Conservation (phyloP, 2,888 invertebrate genomes). For the Pterobdella sp. region DNA sequence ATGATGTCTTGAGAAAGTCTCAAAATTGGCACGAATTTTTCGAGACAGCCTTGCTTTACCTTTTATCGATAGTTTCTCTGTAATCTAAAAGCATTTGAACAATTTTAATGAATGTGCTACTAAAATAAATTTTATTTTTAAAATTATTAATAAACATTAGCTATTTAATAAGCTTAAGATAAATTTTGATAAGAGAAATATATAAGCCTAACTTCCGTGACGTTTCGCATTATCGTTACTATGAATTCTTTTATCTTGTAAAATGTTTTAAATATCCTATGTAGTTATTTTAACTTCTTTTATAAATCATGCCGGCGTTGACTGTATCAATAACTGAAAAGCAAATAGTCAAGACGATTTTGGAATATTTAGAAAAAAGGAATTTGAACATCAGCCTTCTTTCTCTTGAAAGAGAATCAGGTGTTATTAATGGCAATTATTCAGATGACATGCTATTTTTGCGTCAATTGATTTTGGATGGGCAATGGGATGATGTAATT, state of each 20-base stretch:
- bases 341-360: conserved; percentile 56
- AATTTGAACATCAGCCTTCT: conserved; percentile 80
- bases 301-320: conserved; percentile 44
- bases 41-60: too few relatives aligned
- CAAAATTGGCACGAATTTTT: too few relatives aligned
- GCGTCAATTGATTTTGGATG: conserved; percentile 85
- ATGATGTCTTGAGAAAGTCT: too few relatives aligned
- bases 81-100: too few relatives aligned
- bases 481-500: conserved; percentile 93
- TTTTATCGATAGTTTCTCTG: too few relatives aligned
- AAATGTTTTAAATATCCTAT: not conserved
- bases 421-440: conserved; percentile 62
- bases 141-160: too few relatives aligned
- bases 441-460: conserved; percentile 89
- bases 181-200: not conserved
- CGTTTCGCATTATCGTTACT: conserved; percentile 10
- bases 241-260: not conserved
- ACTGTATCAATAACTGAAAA: conserved; percentile 47
- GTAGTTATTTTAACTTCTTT: conserved; percentile 33
- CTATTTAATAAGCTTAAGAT: too few relatives aligned
- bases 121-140: too few relatives aligned
- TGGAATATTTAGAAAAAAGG: conserved; percentile 61
- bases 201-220: not conserved
- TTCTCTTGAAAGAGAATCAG: conserved; percentile 84
- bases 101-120: too few relatives aligned